Percentiles rank a stretch among this genome's conserved stretches.
These are phyloP conservation scores for Caenorhabditis japonica DNA, from an alignment of 2,888 invertebrate genomes.

Conservation along the genomic window DNA sequence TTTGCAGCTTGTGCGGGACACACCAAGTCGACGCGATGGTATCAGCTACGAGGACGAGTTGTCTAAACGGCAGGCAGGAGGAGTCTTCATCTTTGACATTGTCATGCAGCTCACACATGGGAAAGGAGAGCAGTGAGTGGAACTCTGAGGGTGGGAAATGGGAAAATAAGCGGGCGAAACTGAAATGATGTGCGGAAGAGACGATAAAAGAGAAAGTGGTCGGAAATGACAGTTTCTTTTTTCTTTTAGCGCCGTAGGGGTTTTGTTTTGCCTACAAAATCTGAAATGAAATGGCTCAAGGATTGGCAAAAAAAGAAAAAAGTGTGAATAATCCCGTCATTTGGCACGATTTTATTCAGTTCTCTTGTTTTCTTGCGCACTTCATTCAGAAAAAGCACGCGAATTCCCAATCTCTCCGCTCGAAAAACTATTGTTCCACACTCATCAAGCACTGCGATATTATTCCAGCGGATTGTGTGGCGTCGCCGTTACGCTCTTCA, in stretches of 20 bases:
- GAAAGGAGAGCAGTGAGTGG: conserved; percentile 47
- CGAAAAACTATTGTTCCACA: too few species aligned
- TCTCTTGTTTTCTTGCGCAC: too few species aligned
- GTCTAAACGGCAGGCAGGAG: conserved; percentile 94
- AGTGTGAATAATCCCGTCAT: too few species aligned
- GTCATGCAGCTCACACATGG: conserved; percentile 83
- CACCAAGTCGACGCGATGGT: conserved; percentile 77
- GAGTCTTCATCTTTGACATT: conserved; percentile 98
- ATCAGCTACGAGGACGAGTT: conserved; percentile 87
- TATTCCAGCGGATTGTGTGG: conserved; percentile 81
- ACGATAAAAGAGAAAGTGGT: not conserved
- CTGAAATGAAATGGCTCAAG: too few species aligned
- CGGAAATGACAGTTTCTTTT: too few species aligned
- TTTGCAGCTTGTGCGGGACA: conserved; percentile 25
- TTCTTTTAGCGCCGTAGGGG: too few species aligned
- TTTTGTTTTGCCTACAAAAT: too few species aligned
- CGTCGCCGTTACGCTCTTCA: conserved; percentile 99
- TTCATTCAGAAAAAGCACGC: too few species aligned
- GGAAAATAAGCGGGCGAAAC: not conserved
- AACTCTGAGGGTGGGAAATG: not conserved
- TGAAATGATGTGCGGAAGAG: not conserved
- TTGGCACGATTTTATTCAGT: too few species aligned
- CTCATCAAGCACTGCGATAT: conserved; percentile 49
- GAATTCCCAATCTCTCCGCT: too few species aligned
- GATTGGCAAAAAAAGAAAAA: too few species aligned